These are phyloP conservation scores for Chrysochloris asiatica DNA, from an alignment of 2,113 vertebrate genomes.

Conservation along the genomic window DNA sequence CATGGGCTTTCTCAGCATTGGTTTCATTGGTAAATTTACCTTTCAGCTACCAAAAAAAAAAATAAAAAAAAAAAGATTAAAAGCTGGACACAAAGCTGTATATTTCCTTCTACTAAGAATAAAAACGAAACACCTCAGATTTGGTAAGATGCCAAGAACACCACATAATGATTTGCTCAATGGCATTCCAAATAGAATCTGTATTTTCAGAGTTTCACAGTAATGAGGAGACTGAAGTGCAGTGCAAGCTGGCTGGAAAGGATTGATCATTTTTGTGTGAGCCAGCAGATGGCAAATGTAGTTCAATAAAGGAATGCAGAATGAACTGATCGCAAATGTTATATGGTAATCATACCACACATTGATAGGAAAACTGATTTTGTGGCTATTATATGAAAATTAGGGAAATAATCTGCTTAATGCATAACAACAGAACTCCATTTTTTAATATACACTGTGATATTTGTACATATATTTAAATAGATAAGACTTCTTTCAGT, in stretches of 20 bases:
- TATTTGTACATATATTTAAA: not conserved
- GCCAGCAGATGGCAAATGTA: constrained; percentile 48
- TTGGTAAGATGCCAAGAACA: not conserved
- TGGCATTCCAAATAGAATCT: not conserved
- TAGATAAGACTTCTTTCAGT: not conserved
- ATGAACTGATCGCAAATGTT: not conserved
- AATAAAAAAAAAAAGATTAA: not conserved
- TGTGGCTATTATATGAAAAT: constrained; percentile 25
- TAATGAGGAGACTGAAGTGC: not conserved
- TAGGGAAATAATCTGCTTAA: constrained; percentile 8
- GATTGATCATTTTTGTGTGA: not conserved
- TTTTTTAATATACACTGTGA: constrained; percentile 11
- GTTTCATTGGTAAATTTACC: not conserved
- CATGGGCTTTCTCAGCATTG: not conserved
- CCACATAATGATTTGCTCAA: not conserved
- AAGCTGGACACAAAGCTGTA: not conserved
- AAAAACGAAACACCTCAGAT: not conserved
- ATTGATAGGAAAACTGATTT: not conserved
- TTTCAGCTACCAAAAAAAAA: not conserved
- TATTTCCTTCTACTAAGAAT: not conserved
- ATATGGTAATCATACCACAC: not conserved
- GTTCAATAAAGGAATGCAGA: constrained; percentile 21
- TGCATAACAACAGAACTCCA: not conserved
- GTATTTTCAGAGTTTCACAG: not conserved
- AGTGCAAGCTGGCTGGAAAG: not conserved